These are phyloP conservation scores for Parelbella ahira DNA, from an alignment of 2,888 invertebrate genomes.

Conservation along the genomic window DNA sequence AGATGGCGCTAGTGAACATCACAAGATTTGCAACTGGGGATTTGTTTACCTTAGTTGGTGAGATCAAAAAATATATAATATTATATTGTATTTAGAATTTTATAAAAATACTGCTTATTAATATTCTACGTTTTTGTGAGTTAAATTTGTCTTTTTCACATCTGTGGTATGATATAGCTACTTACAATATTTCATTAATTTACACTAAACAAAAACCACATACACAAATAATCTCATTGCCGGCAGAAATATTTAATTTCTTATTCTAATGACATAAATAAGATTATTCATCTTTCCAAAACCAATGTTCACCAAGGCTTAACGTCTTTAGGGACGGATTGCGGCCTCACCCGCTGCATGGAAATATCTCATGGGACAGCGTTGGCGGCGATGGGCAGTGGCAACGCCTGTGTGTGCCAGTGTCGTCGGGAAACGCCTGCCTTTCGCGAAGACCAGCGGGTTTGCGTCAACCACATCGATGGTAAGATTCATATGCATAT, in stretches of 20 bases:
- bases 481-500: slow-evolving; percentile 82
- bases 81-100: background rate
- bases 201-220: too few relatives aligned
- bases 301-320: too few relatives aligned
- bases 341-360: slow-evolving; percentile 83
- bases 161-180: too few relatives aligned
- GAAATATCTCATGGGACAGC: slow-evolving; percentile 85
- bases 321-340: slow-evolving; percentile 70
- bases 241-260: too few relatives aligned
- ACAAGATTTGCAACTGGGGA: slow-evolving; percentile 82
- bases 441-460: slow-evolving; percentile 86
- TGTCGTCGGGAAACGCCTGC: slow-evolving; percentile 84
- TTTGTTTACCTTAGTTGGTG: slow-evolving; percentile 79
- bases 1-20: slow-evolving; percentile 72
- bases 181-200: too few relatives aligned
- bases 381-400: slow-evolving; percentile 60
- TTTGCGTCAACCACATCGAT: slow-evolving; percentile 86
- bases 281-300: too few relatives aligned
- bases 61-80: slow-evolving; percentile 29
- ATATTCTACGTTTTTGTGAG: too few relatives aligned
- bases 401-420: slow-evolving; percentile 82
- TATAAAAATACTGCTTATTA: too few relatives aligned
- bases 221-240: too few relatives aligned
- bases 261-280: too few relatives aligned
- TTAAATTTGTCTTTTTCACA: too few relatives aligned